These are phyloP conservation scores for Bombycilla garrulus DNA, from an alignment of 2,113 vertebrate genomes.

Conservation along the genomic window DNA sequence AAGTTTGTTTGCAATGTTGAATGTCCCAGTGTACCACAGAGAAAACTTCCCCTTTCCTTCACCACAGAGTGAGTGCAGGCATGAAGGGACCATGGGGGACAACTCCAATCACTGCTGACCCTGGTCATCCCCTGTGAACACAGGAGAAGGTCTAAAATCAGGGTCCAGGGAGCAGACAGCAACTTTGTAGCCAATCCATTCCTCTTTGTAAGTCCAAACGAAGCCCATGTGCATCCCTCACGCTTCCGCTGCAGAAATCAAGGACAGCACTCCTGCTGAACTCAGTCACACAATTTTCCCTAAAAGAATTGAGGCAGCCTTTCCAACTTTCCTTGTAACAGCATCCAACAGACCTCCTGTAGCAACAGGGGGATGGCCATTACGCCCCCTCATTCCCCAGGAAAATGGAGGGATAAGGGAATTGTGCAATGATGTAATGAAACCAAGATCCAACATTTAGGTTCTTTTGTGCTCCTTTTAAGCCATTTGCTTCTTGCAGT, in stretches of 20 bases:
- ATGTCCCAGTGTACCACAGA: fast-evolving
- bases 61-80: not conserved
- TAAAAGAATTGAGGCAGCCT: not conserved
- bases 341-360: not conserved
- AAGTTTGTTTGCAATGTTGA: not conserved
- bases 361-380: not conserved
- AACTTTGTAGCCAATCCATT: not conserved
- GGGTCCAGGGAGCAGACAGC: not conserved
- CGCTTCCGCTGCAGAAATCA: not conserved
- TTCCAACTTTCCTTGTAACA: not conserved
- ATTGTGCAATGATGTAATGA: not conserved
- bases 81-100: not conserved
- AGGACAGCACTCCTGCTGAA: not conserved
- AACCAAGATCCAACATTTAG: not conserved
- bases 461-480: not conserved
- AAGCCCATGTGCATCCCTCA: not conserved
- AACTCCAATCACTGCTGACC: not conserved
- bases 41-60: not conserved
- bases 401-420: not conserved
- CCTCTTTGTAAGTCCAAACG: not conserved
- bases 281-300: not conserved
- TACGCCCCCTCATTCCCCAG: not conserved
- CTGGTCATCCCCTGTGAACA: not conserved
- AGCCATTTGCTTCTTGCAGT: not conserved
- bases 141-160: not conserved